Evolutionary conservation across 2,113 vertebrate species (phyloP).

Genomic region (Cichladusa arquata): DNA sequence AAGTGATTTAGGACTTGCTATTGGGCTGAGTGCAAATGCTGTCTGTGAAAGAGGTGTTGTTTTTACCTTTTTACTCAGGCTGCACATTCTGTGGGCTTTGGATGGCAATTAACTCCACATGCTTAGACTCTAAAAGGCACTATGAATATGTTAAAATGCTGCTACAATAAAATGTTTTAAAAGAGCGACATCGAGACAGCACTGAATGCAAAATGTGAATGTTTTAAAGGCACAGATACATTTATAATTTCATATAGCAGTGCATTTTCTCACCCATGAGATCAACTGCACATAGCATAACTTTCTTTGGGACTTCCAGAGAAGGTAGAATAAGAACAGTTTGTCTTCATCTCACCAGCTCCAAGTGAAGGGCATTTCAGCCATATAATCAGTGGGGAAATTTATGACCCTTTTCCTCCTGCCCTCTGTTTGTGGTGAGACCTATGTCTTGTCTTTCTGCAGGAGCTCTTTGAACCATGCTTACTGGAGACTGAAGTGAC

Average conservation of each 20-base stretch:
- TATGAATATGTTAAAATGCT: not conserved
- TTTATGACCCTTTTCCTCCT: not conserved
- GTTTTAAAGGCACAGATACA: not conserved
- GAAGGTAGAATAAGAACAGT: not conserved
- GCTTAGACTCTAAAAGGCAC: not conserved
- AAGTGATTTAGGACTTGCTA: not conserved
- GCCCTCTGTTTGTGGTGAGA: not conserved
- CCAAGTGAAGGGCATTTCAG: not conserved
- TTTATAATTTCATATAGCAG: not conserved
- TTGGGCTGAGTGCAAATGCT: not conserved
- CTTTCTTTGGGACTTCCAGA: not conserved
- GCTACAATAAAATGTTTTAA: not conserved
- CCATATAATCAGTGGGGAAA: not conserved
- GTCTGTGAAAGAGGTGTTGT: not conserved
- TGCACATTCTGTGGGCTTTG: not conserved
- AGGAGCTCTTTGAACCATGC: not conserved
- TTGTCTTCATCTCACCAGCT: not conserved
- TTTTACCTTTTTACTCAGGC: not conserved
- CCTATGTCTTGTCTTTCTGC: not conserved
- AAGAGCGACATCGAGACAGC: not conserved
- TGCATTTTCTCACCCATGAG: not conserved
- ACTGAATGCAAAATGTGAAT: not conserved
- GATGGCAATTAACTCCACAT: not conserved
- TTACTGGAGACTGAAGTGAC: not conserved
- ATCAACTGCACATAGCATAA: accelerated